Evolutionary conservation across 2,888 invertebrate genomes (phyloP).

Genomic region (Scaptodrosophila latifasciaeformis): DNA sequence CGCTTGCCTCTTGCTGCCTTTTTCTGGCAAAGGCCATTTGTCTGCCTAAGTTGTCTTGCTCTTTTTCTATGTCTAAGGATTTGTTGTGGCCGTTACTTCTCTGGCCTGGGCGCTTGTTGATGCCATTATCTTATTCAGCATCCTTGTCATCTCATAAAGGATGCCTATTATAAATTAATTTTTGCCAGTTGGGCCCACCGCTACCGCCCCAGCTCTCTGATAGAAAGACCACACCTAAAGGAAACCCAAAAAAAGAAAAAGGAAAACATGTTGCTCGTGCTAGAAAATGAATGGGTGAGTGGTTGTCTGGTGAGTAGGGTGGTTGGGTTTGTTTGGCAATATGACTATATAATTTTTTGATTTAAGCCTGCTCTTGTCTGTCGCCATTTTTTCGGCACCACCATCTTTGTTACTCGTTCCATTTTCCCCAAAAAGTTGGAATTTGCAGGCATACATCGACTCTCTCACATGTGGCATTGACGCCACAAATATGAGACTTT

Average conservation of each 20-base stretch:
- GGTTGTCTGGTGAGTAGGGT: constrained; percentile 6
- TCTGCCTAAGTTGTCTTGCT: too few species aligned
- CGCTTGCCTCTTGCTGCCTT: constrained; percentile 20
- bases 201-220: constrained; percentile 2
- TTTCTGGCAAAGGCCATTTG: constrained; percentile 40
- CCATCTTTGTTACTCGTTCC: constrained; percentile 40
- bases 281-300: constrained; percentile 9
- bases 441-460: constrained; percentile 38
- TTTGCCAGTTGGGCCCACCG: constrained; percentile 48
- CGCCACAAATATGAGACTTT: too few species aligned
- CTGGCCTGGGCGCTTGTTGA: constrained; percentile 53
- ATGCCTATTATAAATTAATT: constrained; percentile 69
- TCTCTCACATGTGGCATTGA: constrained; percentile 51
- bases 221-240: constrained; percentile 40
- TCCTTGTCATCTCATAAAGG: constrained; percentile 68
- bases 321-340: constrained; percentile 47
- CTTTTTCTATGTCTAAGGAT: too few species aligned
- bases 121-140: constrained; percentile 68
- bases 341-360: constrained; percentile 67
- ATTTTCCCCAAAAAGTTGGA: constrained; percentile 37
- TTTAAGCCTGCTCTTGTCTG: constrained; percentile 57
- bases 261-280: constrained; percentile 52
- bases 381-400: constrained; percentile 52
- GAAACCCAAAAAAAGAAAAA: too few species aligned
- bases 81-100: constrained; percentile 4